phyloP scores from a whole-genome alignment of 2,888 invertebrate species.

The Heliconius erato region DNA sequence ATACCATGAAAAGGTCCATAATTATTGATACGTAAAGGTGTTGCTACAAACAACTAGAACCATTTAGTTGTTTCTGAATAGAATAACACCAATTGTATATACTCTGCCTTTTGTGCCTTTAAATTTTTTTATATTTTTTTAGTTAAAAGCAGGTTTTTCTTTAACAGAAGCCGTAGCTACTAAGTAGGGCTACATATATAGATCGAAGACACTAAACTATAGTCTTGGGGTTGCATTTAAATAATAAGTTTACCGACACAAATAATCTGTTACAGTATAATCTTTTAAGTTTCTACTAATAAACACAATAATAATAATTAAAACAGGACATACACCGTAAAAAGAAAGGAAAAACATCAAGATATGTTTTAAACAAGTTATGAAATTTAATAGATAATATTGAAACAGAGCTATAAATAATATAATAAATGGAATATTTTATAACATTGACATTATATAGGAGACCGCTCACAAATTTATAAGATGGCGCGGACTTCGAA shows the following conservation, averaged over 20 bases:
- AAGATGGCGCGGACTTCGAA: conserved; percentile 21
- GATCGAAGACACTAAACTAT: conserved; percentile 18
- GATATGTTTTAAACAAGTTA: background rate
- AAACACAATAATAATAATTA: background rate
- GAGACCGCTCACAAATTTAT: conserved; percentile 25
- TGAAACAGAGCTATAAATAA: conserved; percentile 22
- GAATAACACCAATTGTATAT: background rate
- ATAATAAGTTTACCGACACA: conserved; percentile 5
- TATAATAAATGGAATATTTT: conserved; percentile 20
- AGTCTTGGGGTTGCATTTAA: background rate
- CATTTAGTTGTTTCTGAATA: no score
- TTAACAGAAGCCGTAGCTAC: background rate
- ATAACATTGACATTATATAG: conserved; percentile 30
- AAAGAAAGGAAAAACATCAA: background rate
- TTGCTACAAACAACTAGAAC: no score
- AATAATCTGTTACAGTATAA: conserved; percentile 20
- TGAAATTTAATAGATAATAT: conserved; percentile 26
- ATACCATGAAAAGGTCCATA: background rate
- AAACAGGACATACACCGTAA: background rate
- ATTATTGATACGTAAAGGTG: background rate
- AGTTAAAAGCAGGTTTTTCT: conserved; percentile 3
- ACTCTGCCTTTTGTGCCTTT: background rate
- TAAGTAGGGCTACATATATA: background rate
- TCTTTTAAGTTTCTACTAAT: conserved; percentile 13
- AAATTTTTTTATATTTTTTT: background rate